Percentiles rank a stretch among this genome's conserved stretches.
Evolutionary conservation across 2,113 vertebrate species (phyloP).

Genomic region (Hemibagrus wyckioides): DNA sequence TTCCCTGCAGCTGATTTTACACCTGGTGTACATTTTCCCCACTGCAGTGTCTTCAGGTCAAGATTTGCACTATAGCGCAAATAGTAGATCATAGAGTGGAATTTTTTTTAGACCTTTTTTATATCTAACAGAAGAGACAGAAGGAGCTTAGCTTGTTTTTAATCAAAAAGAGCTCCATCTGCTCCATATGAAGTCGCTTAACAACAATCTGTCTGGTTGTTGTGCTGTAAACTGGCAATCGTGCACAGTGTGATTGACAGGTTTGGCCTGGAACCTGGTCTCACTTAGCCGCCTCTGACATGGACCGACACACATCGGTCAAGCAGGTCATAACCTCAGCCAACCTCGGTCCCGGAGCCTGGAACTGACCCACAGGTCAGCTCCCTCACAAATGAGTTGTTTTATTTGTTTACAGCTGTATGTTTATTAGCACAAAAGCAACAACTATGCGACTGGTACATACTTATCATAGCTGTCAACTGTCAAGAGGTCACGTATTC

Average conservation of each 20-base stretch:
- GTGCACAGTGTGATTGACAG: constrained; percentile 59
- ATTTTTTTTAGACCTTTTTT: not conserved
- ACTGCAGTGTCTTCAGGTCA: not conserved
- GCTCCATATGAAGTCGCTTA: constrained; percentile 55
- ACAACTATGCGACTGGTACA: constrained; percentile 17
- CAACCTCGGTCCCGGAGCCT: constrained; percentile 44
- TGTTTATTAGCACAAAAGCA: constrained; percentile 35
- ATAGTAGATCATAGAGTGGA: not conserved
- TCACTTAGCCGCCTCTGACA: constrained; percentile 60
- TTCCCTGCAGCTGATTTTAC: constrained; percentile 23
- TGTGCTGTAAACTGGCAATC: constrained; percentile 39
- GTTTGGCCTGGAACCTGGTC: constrained; percentile 61
- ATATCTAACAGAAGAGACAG: not conserved
- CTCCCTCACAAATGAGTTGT: constrained; percentile 47
- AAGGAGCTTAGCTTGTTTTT: constrained; percentile 7
- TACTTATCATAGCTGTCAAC: constrained; percentile 7
- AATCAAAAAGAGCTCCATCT: constrained; percentile 50
- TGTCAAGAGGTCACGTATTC: not conserved
- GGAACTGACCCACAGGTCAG: constrained; percentile 54
- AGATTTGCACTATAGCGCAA: not conserved
- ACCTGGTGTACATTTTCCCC: constrained; percentile 22
- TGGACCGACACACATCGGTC: constrained; percentile 47
- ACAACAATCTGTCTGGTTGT: constrained; percentile 30
- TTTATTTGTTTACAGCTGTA: constrained; percentile 50
- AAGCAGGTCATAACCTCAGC: constrained; percentile 58